A percentile compares a stretch with the other conserved stretches of the same genome.
Conservation (phyloP, 2,888 invertebrate genomes). For the Drosophila subquinaria region DNA sequence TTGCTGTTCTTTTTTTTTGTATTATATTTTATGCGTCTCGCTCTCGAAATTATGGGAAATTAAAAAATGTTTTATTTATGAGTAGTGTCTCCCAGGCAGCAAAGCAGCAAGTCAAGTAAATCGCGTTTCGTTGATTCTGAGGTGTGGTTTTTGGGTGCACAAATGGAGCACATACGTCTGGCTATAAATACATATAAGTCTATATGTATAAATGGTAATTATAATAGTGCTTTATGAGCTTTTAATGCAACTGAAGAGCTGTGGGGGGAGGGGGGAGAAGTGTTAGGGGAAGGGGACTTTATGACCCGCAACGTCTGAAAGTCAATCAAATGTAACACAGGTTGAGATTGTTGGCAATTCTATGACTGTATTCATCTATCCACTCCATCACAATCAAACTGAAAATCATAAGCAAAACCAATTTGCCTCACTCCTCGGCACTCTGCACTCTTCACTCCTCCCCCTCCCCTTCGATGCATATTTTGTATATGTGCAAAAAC, state of each 20-base stretch:
- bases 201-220: conserved; percentile 63
- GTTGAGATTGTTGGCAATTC: conserved; percentile 56
- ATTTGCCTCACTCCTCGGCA: conserved; percentile 22
- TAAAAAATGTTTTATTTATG: conserved; percentile 83
- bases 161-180: conserved; percentile 24
- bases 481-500: conserved; percentile 59
- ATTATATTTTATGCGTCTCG: conserved; percentile 49
- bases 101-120: conserved; percentile 81
- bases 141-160: conserved; percentile 80
- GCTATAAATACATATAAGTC: background rate
- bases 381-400: conserved; percentile 69
- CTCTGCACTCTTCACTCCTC: background rate
- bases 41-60: conserved; percentile 80
- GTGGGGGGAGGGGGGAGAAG: background rate
- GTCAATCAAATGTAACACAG: conserved; percentile 76
- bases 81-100: conserved; percentile 60
- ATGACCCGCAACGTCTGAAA: conserved; percentile 70
- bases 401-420: conserved; percentile 46
- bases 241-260: conserved; percentile 57
- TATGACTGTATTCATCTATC: conserved; percentile 47
- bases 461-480: conserved; percentile 2
- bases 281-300: conserved; percentile 22
- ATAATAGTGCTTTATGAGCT: conserved; percentile 75
- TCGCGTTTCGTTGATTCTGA: conserved; percentile 64
- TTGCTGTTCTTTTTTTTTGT: conserved; percentile 27